Base-by-base conservation (phyloP, 2,113 vertebrate genomes). In the Poeciliopsis retropinna region DNA sequence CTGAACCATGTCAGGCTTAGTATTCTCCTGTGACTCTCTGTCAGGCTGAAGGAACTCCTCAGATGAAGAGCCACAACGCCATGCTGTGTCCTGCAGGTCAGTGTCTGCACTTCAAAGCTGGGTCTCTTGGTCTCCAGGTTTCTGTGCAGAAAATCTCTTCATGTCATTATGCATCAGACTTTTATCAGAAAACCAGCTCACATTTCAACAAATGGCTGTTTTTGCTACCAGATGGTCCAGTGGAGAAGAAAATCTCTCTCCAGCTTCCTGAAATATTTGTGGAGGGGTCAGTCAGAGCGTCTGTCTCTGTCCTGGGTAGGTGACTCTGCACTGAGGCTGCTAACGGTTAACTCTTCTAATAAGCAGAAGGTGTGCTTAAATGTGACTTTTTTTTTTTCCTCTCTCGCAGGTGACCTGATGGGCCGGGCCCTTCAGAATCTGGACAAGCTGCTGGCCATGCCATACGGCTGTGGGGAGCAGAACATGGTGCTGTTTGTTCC, bases 401-500 rank as follows among this genome's bases (percentile, higher is more conserved):
- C 22, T 1, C 30, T 11, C 57, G 28, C 73, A 97, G 96, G 96
- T 27, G 96, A 97, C 80, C 81, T 96, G 29, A 93, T 96, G 93
- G 95, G 95, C 44, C 83, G 83, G 0, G 93, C 94, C 11, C 90
- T 95, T 71, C 86, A 96, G 85, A 94, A 97, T 80, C 77, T 96
- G 61, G 93, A 95, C 75, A 82, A 27, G 0, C 94, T 96, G 39
- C 92, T 96, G 61, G 88, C 89, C 72, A 93, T 95, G 94, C 95
- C 95, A 1, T 90, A 81, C 4, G 95, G 96, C 66, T 97, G 95
- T 8, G 96, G 96, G 0, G 94, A 96, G 73, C 96, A 98, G 88
- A 97, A 96, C 87, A 96, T 97, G 96, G 39, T 97, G 71, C 76
- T 70, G 22, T 96, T 97, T 25, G 95, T 95, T 8, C 95, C 96